Conservation (phyloP, 1,140 invertebrate genomes). For the Sitophilus oryzae region DNA sequence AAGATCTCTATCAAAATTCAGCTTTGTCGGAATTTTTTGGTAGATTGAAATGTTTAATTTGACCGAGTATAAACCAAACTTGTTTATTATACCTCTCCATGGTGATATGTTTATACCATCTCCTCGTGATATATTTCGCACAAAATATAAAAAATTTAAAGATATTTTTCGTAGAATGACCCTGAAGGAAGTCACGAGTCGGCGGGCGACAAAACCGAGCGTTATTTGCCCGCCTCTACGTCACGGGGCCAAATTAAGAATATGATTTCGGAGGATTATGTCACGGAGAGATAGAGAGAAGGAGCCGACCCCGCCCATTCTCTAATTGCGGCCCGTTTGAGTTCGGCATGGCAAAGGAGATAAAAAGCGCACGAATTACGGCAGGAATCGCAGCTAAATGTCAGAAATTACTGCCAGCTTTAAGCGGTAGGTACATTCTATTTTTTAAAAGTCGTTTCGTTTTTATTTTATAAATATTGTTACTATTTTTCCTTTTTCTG, state of each 20-base stretch:
- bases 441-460: no score
- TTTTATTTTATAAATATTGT: no score
- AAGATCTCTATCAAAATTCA: no score
- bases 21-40: no score
- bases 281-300: conserved; percentile 24
- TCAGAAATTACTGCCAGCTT: neutral
- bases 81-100: no score
- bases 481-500: no score
- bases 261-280: conserved; percentile 36
- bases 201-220: conserved; percentile 39
- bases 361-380: neutral
- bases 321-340: conserved; percentile 33
- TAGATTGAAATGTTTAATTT: no score
- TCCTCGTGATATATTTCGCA: no score
- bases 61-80: no score
- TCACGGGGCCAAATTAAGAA: conserved; percentile 42
- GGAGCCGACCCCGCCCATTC: conserved; percentile 23
- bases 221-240: conserved; percentile 33
- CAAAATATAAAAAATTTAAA: no score
- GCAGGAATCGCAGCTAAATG: neutral
- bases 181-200: conserved; percentile 33
- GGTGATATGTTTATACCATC: no score
- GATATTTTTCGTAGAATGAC: conserved; percentile 4
- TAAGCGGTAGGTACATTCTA: no score
- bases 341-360: conserved; percentile 11